These are phyloP conservation scores for Sylvia atricapilla DNA, from an alignment of 2,113 vertebrate species.

Conservation along the genomic window DNA sequence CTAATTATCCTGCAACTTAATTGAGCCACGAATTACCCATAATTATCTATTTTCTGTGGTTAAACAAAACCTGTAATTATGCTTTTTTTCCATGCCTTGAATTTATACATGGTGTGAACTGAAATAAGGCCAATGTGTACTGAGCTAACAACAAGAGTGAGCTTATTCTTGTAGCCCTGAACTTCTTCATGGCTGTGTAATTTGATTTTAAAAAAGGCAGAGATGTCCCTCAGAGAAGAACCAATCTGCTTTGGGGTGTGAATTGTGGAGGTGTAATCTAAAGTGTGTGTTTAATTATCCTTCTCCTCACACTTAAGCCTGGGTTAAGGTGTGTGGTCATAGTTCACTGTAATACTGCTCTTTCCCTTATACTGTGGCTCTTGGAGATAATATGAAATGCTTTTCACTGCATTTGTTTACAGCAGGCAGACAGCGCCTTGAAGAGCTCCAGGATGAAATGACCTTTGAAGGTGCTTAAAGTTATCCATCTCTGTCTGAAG, in stretches of 20 bases:
- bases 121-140: not conserved
- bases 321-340: not conserved
- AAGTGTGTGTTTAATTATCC: not conserved
- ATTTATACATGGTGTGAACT: not conserved
- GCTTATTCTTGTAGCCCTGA: not conserved
- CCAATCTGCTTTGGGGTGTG: not conserved
- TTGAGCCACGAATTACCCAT: slow-evolving; percentile 1
- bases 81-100: not conserved
- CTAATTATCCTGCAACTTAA: slow-evolving; percentile 22
- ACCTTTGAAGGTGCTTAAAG: slow-evolving; percentile 6
- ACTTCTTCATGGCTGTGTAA: not conserved
- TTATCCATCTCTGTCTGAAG: slow-evolving; percentile 37
- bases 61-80: slow-evolving; percentile 39
- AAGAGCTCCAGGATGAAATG: not conserved
- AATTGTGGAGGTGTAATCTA: not conserved
- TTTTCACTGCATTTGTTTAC: not conserved
- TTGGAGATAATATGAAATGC: not conserved
- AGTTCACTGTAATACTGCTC: not conserved
- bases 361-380: not conserved
- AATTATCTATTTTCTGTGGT: slow-evolving; percentile 37
- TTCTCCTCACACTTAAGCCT: not conserved
- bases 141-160: not conserved
- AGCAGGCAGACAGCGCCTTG: not conserved
- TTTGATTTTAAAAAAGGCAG: not conserved
- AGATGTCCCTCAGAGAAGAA: not conserved